Base-by-base conservation (phyloP, 2,888 invertebrate species). In the Nymphalis urticae region DNA sequence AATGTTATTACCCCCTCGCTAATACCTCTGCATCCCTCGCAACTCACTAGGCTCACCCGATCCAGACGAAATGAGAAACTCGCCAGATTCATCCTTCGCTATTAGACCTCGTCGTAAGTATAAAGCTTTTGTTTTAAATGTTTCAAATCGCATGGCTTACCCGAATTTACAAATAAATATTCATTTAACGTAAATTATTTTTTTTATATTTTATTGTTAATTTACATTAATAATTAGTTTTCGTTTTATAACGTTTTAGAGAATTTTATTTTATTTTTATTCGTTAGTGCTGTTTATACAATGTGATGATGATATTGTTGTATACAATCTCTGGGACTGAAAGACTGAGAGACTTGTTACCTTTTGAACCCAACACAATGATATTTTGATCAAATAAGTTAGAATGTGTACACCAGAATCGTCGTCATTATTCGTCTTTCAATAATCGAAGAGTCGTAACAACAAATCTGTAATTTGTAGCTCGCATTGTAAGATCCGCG, bases 401-500 rank as follows among this genome's bases (percentile, higher is more conserved):
- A 42, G 42, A 42, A 10, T 42, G 42, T 42, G 42, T 42, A 42
- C 42, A 42, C 4, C 13, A 42, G 13, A 42, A 13, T 42, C 42
- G 42, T 13, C 42, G 2, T 13, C 42, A 13, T 42, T 42, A 13
- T 42, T 42, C 10, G 42, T 42, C 13, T 42, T 13, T 13, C 13
- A 42, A 13, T 42, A 42, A 13, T 13, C 42, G 13, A 42, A 42
- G 42, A 50, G 1, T 50, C 19, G 2, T 50, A 50, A 50, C 17
- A 50, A 19, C 5, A 9, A 3, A 8, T 50, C n/a, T 58, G 8
- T 58, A n/a, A 68, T 66, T 72, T 66, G 48, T 82, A 90, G 90
- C 82, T 10, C 85, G 87, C 48, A 60, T 84, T 47, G 74, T 79
- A 19, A 78, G 92, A 70, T 88, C 91, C 0, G 83, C 82, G 0